These are phyloP conservation scores for Aproaerema taeniolella DNA, from an alignment of 2,888 invertebrate species.

Conservation along the genomic window DNA sequence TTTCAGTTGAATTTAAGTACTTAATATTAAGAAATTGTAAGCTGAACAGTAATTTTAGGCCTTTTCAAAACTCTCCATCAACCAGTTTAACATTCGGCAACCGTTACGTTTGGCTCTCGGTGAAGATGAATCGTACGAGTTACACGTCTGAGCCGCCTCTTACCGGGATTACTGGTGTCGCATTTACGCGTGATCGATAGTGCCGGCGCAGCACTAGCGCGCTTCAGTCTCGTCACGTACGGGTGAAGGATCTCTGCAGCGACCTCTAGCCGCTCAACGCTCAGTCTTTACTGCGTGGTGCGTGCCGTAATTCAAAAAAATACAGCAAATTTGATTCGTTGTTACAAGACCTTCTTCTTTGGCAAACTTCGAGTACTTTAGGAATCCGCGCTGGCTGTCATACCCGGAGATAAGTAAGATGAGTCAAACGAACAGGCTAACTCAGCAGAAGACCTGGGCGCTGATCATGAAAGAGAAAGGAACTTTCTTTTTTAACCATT, in stretches of 20 bases:
- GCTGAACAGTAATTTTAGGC: no score
- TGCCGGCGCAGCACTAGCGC: constrained; percentile 30
- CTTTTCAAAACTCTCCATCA: no score
- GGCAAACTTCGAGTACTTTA: no score
- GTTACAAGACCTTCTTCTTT: background rate
- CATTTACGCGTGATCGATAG: constrained; percentile 50
- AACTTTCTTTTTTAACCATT: no score
- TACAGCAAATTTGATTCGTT: background rate
- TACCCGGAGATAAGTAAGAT: no score
- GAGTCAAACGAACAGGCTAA: no score
- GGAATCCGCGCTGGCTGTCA: no score
- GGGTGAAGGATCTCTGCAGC: constrained; percentile 47
- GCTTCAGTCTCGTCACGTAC: constrained; percentile 45
- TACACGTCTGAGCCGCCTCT: constrained; percentile 27
- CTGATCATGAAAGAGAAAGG: no score
- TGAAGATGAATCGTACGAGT: constrained; percentile 25
- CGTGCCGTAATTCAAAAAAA: background rate
- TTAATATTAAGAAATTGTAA: no score
- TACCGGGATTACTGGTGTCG: constrained; percentile 42
- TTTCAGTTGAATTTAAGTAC: no score
- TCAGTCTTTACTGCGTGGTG: constrained; percentile 10
- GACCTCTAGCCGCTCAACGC: constrained; percentile 34
- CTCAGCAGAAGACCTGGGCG: no score
- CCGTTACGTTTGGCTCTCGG: constrained; percentile 15
- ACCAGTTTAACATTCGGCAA: no score